Percentiles rank a stretch among this genome's conserved stretches.
Conservation (phyloP, 2,888 invertebrate species). For the Ametastegia equiseti region DNA sequence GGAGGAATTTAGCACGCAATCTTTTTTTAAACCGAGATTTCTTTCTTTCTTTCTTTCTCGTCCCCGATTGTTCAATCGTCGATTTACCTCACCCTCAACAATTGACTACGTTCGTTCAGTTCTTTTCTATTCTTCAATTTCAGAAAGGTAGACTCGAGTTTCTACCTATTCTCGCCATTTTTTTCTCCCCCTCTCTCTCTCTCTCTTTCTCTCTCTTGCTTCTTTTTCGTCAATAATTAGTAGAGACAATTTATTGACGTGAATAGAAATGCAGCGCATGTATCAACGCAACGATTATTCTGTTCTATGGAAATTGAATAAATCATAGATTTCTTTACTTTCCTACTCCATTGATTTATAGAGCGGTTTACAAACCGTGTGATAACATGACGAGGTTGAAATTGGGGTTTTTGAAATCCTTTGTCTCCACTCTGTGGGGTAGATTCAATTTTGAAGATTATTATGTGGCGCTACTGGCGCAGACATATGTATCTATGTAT, state of each 20-base stretch:
- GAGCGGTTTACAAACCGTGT: not conserved
- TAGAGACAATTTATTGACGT: not conserved
- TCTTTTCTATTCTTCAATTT: not conserved
- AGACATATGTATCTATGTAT: not conserved
- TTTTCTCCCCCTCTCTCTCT: not conserved
- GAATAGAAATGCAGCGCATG: not conserved
- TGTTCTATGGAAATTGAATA: too few relatives aligned
- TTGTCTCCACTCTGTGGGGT: slow-evolving; percentile 10
- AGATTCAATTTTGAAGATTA: slow-evolving; percentile 37
- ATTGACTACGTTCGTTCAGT: not conserved
- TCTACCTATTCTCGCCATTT: not conserved
- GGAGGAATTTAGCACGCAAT: not conserved
- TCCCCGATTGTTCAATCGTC: not conserved
- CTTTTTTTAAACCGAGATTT: not conserved
- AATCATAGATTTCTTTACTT: not conserved
- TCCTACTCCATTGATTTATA: not conserved
- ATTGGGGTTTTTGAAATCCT: slow-evolving; percentile 14
- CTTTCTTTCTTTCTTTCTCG: not conserved
- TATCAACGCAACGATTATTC: not conserved
- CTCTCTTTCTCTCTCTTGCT: not conserved
- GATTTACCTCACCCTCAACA: not conserved
- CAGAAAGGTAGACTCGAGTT: not conserved
- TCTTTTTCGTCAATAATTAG: slow-evolving; percentile 1
- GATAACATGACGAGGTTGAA: slow-evolving; percentile 3
- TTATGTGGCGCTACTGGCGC: slow-evolving; percentile 41